Base-by-base conservation (phyloP, 2,797 vertebrate genomes). In the Megalops cyprinoides region DNA sequence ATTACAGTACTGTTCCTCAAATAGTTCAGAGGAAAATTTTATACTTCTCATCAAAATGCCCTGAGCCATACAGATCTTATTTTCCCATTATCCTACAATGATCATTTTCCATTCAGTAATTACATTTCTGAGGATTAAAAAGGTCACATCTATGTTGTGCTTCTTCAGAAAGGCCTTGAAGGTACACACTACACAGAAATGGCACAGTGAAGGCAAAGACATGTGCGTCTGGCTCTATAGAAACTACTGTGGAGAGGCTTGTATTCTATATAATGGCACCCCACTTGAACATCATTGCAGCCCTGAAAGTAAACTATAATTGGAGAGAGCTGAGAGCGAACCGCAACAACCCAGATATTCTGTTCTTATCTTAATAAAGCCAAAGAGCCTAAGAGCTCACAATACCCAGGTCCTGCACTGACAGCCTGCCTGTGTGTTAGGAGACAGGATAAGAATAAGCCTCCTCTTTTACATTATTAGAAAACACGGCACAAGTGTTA, bases 371-470 rank as follows among this genome's bases (percentile, higher is more conserved):
- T 82, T 86, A 88, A 85, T 84, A 79, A 89, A 86, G 80, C 84
- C 84, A n/a, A 71, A 69, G 82, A 85, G 81, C 77, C 74, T n/a
- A n/a, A 51, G n/a, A n/a, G 58, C 84, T 85, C 86, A 90, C 83
- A 83, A 86, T 86, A 84, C 80, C 23, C n/a, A 44, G 31, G 31
- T 39, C 56, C 53, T 15, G 18, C 18, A 74, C 65, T 77, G 78
- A 74, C 23, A n/a, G 65, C 79, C 69, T 82, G 62, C 48, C 74
- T n/a, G 74, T 44, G 82, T 81, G 83, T 83, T 69, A 10, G 8
- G 53, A 62, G 48, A 77, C 82, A 86, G 86, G 87, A 86, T 86
- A 91, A 87, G 85, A 85, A 89, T 31, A 51, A 84, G 81, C 79
- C 84, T 84, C 46, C 44, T 74, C 44, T 25, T 39, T 44, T 23